phyloP scores from a whole-genome alignment of 2,888 invertebrate species.

The Spatulosminthurus flaviceps region DNA sequence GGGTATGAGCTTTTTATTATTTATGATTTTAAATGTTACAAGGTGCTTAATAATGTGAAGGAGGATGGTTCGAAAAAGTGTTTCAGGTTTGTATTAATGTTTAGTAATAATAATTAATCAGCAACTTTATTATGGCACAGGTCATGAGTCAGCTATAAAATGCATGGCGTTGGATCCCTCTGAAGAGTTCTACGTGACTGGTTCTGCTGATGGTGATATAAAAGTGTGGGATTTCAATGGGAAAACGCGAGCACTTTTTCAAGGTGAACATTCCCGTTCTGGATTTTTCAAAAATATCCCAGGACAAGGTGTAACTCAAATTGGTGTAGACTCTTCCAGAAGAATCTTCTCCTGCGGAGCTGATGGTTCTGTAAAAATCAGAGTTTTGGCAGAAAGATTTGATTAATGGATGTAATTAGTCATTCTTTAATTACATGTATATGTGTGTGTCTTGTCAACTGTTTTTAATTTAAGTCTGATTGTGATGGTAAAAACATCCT shows the following conservation, averaged over 20 bases:
- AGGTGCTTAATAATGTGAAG: too few relatives aligned
- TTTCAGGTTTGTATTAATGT: background rate
- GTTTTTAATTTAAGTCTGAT: background rate
- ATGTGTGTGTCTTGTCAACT: background rate
- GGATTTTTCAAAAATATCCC: conserved; percentile 93
- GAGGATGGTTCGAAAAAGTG: too few relatives aligned
- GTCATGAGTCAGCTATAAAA: conserved; percentile 94
- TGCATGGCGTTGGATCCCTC: conserved; percentile 93
- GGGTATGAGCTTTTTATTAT: conserved; percentile 53
- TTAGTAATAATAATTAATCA: conserved; percentile 14
- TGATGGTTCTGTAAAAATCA: conserved; percentile 98
- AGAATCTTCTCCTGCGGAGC: conserved; percentile 98
- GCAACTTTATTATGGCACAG: conserved; percentile 67
- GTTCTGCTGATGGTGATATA: conserved; percentile 91
- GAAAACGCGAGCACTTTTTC: conserved; percentile 69
- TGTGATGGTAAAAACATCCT: background rate
- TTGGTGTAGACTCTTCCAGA: conserved; percentile 87
- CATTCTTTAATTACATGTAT: too few relatives aligned
- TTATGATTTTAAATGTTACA: background rate
- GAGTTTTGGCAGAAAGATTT: conserved; percentile 82
- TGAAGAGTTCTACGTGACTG: conserved; percentile 96
- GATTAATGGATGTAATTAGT: conserved; percentile 33
- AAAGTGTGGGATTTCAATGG: conserved; percentile 91
- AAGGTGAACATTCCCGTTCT: conserved; percentile 93
- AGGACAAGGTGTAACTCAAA: conserved; percentile 94